Percentiles rank a stretch among this genome's conserved stretches.
phyloP scores from a whole-genome alignment of 1,140 invertebrate genomes.

The Drosophila sturtevanti region DNA sequence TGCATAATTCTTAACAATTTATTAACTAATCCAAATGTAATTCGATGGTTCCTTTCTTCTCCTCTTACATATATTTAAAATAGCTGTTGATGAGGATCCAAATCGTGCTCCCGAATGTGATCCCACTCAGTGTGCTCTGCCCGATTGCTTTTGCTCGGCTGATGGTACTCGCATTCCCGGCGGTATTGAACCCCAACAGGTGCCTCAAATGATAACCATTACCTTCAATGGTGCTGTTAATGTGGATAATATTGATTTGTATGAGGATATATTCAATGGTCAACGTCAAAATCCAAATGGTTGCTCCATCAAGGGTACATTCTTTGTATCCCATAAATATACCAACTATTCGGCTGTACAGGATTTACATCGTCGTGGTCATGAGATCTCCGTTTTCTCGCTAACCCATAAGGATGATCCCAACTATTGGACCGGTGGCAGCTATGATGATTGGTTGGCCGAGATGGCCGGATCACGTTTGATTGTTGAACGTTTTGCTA shows the following conservation, averaged over 20 bases:
- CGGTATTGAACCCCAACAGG: constrained; percentile 90
- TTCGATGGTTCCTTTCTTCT: no score
- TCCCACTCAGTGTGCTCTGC: constrained; percentile 92
- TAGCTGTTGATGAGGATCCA: constrained; percentile 93
- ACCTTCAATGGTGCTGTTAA: constrained; percentile 98
- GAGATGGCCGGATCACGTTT: constrained; percentile 97
- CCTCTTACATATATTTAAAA: no score
- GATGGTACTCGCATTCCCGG: constrained; percentile 95
- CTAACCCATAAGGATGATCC: constrained; percentile 96
- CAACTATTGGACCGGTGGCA: constrained; percentile 93
- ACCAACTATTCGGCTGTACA: constrained; percentile 97
- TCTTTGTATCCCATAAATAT: constrained; percentile 98
- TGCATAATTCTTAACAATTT: no score
- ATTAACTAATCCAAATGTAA: neutral
- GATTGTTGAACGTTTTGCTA: constrained; percentile 94
- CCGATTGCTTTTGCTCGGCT: constrained; percentile 96
- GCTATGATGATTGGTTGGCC: constrained; percentile 95
- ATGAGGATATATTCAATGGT: constrained; percentile 95
- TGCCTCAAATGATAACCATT: constrained; percentile 97
- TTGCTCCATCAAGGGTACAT: constrained; percentile 95
- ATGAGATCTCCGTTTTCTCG: constrained; percentile 97
- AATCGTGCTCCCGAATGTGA: constrained; percentile 96
- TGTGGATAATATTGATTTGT: constrained; percentile 95
- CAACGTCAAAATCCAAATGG: constrained; percentile 95
- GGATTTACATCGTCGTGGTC: constrained; percentile 94